phyloP scores from a whole-genome alignment of 2,113 vertebrate species.

The Dromiciops gliroides region DNA sequence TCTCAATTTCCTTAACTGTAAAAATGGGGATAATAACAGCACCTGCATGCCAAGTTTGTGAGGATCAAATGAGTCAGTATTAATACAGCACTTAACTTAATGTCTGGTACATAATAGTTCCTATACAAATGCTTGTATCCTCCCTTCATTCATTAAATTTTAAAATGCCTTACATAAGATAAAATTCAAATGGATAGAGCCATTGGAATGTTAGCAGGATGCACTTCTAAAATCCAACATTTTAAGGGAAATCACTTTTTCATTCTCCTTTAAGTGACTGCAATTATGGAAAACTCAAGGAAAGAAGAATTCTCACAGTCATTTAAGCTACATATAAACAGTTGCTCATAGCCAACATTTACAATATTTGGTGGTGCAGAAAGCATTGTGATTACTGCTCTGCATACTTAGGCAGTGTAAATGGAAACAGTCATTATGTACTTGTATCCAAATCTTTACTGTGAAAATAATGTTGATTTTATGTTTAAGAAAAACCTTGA shows the following conservation, averaged over 20 bases:
- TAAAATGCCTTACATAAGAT: slow-evolving; percentile 11
- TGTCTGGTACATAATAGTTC: neutral
- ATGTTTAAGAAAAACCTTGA: slow-evolving; percentile 1
- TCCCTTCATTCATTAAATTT: neutral
- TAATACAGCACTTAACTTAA: neutral
- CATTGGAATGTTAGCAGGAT: neutral
- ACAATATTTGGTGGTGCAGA: neutral
- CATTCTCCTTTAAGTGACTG: neutral
- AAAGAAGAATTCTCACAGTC: neutral
- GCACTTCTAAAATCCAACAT: neutral
- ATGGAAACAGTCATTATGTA: neutral
- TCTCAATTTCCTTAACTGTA: neutral
- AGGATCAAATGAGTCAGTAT: neutral
- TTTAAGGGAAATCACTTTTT: neutral
- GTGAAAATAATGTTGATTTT: neutral
- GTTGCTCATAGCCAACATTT: neutral
- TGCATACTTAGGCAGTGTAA: neutral
- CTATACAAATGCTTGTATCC: neutral
- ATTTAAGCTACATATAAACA: neutral
- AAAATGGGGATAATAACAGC: too few species aligned
- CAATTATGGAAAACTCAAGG: slow-evolving; percentile 2
- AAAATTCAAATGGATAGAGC: neutral
- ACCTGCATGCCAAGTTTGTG: neutral
- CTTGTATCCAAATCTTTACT: neutral
- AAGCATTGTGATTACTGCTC: neutral